Percentiles rank a stretch among this genome's conserved stretches.
Evolutionary conservation across 2,797 vertebrate species (phyloP).

Genomic region (Pempheris klunzingeri): DNA sequence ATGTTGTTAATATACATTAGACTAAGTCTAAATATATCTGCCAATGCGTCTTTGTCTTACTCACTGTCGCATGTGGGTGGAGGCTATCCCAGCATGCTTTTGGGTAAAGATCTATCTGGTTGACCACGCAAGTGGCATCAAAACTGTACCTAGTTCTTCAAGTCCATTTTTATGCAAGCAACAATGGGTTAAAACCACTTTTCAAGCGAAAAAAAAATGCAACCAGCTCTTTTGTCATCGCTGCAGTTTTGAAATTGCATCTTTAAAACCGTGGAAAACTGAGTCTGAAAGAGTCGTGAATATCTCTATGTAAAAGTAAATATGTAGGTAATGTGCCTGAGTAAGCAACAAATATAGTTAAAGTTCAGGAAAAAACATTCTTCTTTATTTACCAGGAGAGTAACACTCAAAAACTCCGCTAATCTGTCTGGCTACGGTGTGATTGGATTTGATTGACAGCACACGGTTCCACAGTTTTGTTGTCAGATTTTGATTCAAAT

Average conservation of each 20-base stretch:
- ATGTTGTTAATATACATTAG: background rate
- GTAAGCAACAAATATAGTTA: background rate
- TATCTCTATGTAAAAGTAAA: too few relatives aligned
- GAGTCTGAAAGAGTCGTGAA: background rate
- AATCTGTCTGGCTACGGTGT: background rate
- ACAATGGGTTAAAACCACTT: too few relatives aligned
- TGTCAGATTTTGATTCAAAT: background rate
- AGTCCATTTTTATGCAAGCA: too few relatives aligned
- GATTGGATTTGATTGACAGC: background rate
- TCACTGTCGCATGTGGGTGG: background rate
- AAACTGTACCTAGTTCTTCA: background rate
- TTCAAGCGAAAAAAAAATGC: background rate
- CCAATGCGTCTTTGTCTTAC: background rate
- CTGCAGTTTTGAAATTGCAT: background rate
- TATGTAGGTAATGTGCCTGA: too few relatives aligned
- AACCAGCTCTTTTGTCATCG: background rate
- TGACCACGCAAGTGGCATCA: background rate
- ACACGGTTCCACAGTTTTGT: too few relatives aligned
- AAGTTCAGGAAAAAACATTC: background rate
- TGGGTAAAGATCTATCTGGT: background rate
- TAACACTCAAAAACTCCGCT: background rate
- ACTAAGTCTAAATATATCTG: background rate
- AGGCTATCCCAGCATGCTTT: constrained; percentile 8
- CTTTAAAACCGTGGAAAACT: background rate
- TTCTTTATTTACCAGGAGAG: background rate